Base-by-base conservation (phyloP, 2,797 vertebrate genomes). In the Chelonia mydas region DNA sequence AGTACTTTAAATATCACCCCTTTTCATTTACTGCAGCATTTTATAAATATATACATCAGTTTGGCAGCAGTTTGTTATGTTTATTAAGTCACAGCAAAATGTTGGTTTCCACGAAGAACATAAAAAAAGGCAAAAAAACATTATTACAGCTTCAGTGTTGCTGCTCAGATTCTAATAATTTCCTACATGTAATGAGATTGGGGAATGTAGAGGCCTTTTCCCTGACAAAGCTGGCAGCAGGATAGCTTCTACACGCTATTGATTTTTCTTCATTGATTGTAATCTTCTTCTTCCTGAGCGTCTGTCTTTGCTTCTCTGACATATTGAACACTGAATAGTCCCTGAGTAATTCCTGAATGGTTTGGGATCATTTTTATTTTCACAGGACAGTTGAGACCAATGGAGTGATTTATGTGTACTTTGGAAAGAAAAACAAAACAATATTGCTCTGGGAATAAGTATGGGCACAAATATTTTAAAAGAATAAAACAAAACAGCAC, bases 321-420 rank as follows among this genome's bases (percentile, higher is more conserved):
- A 97, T 98, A 98, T 98, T 96, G 98, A 98, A 97, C 98, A 98
- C 97, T 94, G 97, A 98, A 98, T 97, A 97, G 98, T 98, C 98
- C 97, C 97, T 97, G 97, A 98, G 97, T 98, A 98, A 98, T 98
- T 98, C 97, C 98, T 90, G 94, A 98, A 96, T 96, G 97, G 97
- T 98, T 98, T 98, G 98, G 98, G 97, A 98, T 98, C 95, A 96
- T 98, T 98, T 98, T 98, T 98, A 98, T 98, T 98, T 98, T 98
- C 97, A 97, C 97, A 98, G 98, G 98, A 98, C 96, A 97, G 97
- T 98, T 97, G 97, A 98, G 97, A 96, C 98, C 98, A 98, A 96
- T 97, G 95, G 96, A 98, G 94, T 98, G 98, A 98, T 98, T 98
- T 98, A 98, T 98, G 95, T 94, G 92, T 93, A 96, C 94, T 97